phyloP scores from a whole-genome alignment of 2,113 vertebrate genomes.

The Gulo gulo region DNA sequence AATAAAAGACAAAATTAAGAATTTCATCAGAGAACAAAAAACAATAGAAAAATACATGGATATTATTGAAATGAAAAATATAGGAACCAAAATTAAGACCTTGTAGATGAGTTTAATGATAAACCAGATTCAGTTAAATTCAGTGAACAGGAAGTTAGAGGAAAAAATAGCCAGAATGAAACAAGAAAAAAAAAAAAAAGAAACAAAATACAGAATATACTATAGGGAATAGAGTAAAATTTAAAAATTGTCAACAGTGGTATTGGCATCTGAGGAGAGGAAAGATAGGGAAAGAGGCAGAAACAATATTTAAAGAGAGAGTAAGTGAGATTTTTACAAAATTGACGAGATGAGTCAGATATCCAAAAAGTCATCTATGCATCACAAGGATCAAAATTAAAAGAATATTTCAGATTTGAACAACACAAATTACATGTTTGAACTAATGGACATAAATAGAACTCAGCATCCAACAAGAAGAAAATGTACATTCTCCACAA shows the following conservation, averaged over 20 bases:
- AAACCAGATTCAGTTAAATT: background rate
- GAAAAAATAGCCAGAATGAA: background rate
- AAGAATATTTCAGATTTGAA: background rate
- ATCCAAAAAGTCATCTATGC: background rate
- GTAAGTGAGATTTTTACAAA: background rate
- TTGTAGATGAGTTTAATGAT: background rate
- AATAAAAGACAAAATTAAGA: background rate
- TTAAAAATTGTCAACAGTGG: background rate
- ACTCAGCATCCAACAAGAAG: background rate
- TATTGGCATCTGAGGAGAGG: background rate
- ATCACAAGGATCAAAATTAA: background rate
- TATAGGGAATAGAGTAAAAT: background rate
- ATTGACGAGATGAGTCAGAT: background rate
- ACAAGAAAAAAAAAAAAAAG: background rate
- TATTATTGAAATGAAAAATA: background rate
- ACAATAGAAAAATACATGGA: background rate
- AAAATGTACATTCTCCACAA: conserved; percentile 5
- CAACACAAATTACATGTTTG: background rate
- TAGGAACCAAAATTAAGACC: background rate
- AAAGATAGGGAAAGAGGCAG: background rate
- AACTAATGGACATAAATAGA: background rate
- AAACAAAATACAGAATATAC: background rate
- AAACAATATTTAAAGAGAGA: background rate
- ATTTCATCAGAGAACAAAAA: background rate
- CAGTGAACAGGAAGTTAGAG: background rate